Base-by-base conservation (phyloP, 2,888 invertebrate species). In the Endotricha flammealis region DNA sequence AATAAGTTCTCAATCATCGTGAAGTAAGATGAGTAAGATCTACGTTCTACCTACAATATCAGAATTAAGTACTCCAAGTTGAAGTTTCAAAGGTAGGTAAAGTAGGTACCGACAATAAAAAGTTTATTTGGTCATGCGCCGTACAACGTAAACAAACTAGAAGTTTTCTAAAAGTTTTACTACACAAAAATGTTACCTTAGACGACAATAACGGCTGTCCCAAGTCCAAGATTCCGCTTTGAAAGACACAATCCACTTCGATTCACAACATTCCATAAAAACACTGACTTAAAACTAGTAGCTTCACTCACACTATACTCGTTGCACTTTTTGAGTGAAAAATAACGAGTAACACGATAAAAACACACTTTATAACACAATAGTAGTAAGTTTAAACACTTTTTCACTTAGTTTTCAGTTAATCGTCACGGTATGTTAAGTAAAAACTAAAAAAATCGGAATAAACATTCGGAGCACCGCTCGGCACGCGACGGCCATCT, bases 401-500 rank as follows among this genome's bases (percentile, higher is more conserved):
- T 76, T 49, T 46, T 54, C 39, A 58, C 49, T 54, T 52, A 62
- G 58, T 74, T 65, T 59, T 50, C 36, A 38, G 63, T 63, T 48
- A 64, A 57, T 48, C 51, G 52, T 44, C 41, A 48, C 59, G 49
- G 56, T 65, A 61, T 60, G 44, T 54, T 48, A 53, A 53, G 56
- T 67, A 75, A 76, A 82, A 82, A 80, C 74, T 79, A 77, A 62
- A 65, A 64, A 71, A 71, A 66, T 61, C 66, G 70, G 65, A 60
- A 67, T 80, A 82, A 82, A 81, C 76, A 80, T 66, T 64, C 78
- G 63, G 83, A 82, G 82, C 82, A 62, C 72, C 78, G 70, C 63
- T 66, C 79, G 64, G 64, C 73, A 80, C 78, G 71, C 83, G 83
- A 76, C 85, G 81, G 85, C 85, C 83, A 85, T 85, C 78, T 85